Conservation (phyloP, 1,140 invertebrate genomes). For the Oreohelix idahoensis region DNA sequence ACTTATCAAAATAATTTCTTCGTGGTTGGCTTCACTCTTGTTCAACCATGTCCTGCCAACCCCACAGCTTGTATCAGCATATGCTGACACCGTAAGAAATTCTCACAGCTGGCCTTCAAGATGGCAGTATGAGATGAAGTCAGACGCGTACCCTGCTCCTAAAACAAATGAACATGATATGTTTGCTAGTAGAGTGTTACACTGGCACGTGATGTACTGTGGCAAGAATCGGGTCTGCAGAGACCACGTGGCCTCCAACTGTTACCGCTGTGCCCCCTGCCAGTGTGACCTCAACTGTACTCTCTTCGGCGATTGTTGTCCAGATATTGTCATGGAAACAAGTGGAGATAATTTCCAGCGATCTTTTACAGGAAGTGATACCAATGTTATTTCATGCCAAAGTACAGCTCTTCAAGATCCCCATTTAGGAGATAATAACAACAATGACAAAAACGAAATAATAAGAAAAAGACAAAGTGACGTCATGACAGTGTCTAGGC, state of each 20-base stretch:
- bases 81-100: too few species aligned
- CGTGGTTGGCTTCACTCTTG: neutral
- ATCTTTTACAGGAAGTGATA: neutral
- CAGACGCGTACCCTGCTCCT: neutral
- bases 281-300: slow-evolving; percentile 11
- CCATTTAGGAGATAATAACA: neutral
- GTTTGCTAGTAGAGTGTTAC: neutral
- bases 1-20: too few species aligned
- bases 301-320: neutral
- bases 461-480: neutral
- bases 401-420: neutral
- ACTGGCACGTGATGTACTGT: slow-evolving; percentile 18
- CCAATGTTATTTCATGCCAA: neutral
- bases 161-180: neutral
- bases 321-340: neutral
- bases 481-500: neutral
- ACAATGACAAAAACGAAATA: neutral
- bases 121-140: neutral
- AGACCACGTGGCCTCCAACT: neutral
- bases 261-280: slow-evolving; percentile 19
- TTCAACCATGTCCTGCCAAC: neutral
- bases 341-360: neutral
- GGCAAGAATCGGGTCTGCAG: slow-evolving; percentile 5
- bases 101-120: neutral
- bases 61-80: neutral